Evolutionary conservation across 2,113 vertebrate genomes (phyloP).

Genomic region (Recurvirostra avosetta): DNA sequence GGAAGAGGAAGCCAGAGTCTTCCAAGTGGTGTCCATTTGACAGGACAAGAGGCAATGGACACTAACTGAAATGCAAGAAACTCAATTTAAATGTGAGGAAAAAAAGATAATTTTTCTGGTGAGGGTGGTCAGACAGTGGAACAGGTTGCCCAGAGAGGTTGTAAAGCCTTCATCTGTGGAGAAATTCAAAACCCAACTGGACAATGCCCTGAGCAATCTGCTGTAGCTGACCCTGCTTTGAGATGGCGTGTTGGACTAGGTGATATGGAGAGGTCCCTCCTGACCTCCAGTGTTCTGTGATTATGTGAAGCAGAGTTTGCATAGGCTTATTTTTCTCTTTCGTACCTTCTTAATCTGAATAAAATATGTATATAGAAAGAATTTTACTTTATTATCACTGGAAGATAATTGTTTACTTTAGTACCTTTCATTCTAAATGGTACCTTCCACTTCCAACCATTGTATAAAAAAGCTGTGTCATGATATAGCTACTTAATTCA

Average conservation of each 20-base stretch:
- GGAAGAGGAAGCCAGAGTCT: neutral
- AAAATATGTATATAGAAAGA: neutral
- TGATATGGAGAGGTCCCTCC: neutral
- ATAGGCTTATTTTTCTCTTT: neutral
- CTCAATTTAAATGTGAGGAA: neutral
- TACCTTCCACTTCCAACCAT: neutral
- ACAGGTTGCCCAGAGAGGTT: neutral
- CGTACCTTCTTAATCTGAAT: neutral
- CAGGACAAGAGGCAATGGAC: neutral
- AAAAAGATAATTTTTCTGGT: neutral
- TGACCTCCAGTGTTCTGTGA: neutral
- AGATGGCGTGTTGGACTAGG: neutral
- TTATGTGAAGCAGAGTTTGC: neutral
- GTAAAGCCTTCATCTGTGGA: neutral
- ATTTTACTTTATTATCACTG: neutral
- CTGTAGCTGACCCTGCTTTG: neutral
- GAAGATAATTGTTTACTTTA: neutral
- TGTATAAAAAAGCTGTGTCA: neutral
- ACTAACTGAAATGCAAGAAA: neutral
- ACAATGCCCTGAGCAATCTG: neutral
- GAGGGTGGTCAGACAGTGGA: neutral
- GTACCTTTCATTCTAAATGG: neutral
- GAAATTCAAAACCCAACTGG: neutral
- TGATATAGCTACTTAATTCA: neutral
- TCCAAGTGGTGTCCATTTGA: neutral